These are phyloP conservation scores for Myotis davidii DNA, from an alignment of 2,113 vertebrate genomes.

Conservation along the genomic window DNA sequence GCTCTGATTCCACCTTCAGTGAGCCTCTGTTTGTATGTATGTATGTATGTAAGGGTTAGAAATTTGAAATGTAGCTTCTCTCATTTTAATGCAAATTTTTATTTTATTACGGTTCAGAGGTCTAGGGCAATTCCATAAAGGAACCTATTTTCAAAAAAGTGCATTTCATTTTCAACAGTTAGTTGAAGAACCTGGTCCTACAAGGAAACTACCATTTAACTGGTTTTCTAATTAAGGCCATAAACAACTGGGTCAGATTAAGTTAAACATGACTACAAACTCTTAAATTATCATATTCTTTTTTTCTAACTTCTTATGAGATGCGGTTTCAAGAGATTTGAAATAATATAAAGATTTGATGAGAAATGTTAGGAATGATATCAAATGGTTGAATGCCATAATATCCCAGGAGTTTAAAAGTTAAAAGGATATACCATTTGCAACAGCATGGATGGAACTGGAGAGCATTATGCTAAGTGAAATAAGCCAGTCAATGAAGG, in stretches of 20 bases:
- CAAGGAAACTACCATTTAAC: background rate
- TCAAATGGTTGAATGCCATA: background rate
- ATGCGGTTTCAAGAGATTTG: background rate
- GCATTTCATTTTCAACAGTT: background rate
- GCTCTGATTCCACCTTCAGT: background rate
- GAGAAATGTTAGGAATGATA: background rate
- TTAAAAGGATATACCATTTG: background rate
- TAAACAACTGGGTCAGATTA: background rate
- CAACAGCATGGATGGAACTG: too few relatives aligned
- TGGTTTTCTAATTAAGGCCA: background rate
- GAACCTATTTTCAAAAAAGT: background rate
- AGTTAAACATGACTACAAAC: background rate
- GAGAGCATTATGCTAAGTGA: too few relatives aligned
- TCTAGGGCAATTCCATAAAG: background rate
- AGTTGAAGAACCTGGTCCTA: background rate
- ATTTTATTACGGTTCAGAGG: slow-evolving; percentile 8
- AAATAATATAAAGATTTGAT: background rate
- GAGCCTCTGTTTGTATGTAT: background rate
- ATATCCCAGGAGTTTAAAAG: background rate
- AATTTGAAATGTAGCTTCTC: slow-evolving; percentile 11
- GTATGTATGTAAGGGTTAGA: background rate
- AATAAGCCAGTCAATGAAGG: too few relatives aligned
- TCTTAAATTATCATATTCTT: background rate
- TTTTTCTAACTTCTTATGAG: slow-evolving; percentile 11
- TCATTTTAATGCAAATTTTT: slow-evolving; percentile 26